Base-by-base conservation (phyloP, 1,140 invertebrate genomes). In the Anadara kagoshimensis region DNA sequence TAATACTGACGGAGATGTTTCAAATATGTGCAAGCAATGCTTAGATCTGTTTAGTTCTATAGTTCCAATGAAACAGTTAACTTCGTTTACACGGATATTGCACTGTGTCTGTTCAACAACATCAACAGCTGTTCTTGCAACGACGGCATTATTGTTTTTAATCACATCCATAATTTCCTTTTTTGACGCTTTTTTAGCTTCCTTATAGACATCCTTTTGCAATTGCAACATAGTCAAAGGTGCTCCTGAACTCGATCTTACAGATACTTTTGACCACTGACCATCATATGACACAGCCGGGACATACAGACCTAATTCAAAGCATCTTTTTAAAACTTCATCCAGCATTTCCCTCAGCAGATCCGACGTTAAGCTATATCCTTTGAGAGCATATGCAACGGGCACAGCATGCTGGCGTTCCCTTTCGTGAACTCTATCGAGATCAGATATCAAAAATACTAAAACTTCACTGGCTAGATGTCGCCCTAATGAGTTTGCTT, bases 361-460 rank as follows among this genome's bases (percentile, higher is more conserved):
- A 18, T 70, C 59, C n/a, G 68, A 22, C n/a, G 41, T 63, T 59
- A 70, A 54, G 22, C 68, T 70, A 43, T 70, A 70, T 1, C 58
- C 68, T 26, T 70, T 70, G 5, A 62, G 20, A 8, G 58, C 68
- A 63, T 53, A 70, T 7, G 45, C 49, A 20, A 70, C 43, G 5
- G 68, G 68, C 14, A 53, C 11, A 11, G 59, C 57, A 57, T 70
- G 59, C 11, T 22, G 69, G 0, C 54, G 16, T 53, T 62, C 69
- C 4, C 44, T 14, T n/a, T 62, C 54, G 16, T 51, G 20, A 12
- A 45, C 14, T 44, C 69, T 62, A n/a, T 63, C 58, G n/a, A 54
- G 10, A 14, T 53, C 49, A 29, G n/a, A 22, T 0, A 70, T 1
- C 47, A 70, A 0, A 11, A 62, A 70, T 14, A 70, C 59, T 0